Evolutionary conservation across 2,113 vertebrate species (phyloP), one percentile per base, ranked within the genome.

Genomic region (Sinocyclocheilus anshuiensis): DNA sequence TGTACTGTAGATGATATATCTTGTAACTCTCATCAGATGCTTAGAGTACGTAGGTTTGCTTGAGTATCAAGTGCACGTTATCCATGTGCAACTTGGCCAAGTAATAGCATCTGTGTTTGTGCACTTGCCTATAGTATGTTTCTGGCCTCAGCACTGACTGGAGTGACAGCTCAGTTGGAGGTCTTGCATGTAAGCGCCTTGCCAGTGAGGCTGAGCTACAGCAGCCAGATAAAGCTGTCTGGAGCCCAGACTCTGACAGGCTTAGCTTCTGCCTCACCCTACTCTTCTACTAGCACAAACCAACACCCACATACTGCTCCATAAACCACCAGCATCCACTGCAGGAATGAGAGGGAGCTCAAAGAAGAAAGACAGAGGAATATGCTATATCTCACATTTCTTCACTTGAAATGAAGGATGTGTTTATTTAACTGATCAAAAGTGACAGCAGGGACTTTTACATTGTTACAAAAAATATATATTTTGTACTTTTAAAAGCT

Each of bases 161-260:
- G 53, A 74, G 67, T 77, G 50, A 13, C 59, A 55, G 79, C 76
- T 48, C 79, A 67, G 55, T 48, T 50, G 67, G 18, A 39, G 22
- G n/a, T 24, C 45, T 50, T 71, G 24, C 26, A 6, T 77, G 75
- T 33, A 82, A 74, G 16, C 45, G 8, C n/a, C 22, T 86, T 53
- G 16, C 79, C 16, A 33, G 3, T 3, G 48, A 72, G 29, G 36
- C 50, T 26, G 4, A 12, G 48, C 63, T 78, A 48, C 13, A 81
- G 65, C 12, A 75, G 72, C 72, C 84, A 39, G 50, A 71, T 79
- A n/a, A 61, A 78, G 29, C 76, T 57, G 77, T 57, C 50, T 77
- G 26, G 26, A 77, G 50, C 50, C 48, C 76, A 85, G 84, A 85
- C 82, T 22, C 57, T 85, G n/a, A 61, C 76, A 55, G 76, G 50